Conservation (phyloP, 2,888 invertebrate genomes). For the Melanostoma mellinum region DNA sequence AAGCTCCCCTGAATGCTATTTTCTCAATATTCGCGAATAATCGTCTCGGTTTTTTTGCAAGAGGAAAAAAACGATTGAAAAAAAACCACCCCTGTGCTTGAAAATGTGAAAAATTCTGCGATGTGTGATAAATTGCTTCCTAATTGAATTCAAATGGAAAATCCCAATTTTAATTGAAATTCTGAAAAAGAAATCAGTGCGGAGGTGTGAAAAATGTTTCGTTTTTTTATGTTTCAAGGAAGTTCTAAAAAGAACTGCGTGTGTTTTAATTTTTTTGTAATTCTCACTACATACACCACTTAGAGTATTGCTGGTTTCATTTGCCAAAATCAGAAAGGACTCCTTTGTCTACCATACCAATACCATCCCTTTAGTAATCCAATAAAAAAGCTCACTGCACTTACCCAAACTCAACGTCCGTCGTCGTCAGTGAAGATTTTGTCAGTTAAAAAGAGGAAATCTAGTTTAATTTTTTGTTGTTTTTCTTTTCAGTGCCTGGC, state of each 20-base stretch:
- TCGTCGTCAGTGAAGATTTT: conserved; percentile 5
- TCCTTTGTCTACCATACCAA: conserved; percentile 30
- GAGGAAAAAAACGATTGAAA: conserved; percentile 3
- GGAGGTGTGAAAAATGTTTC: conserved; percentile 17
- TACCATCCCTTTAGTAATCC: conserved; percentile 30
- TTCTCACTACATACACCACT: too few relatives aligned
- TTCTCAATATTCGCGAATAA: neutral
- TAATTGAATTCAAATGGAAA: conserved; percentile 53
- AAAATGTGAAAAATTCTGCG: conserved; percentile 28
- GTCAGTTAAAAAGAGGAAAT: conserved; percentile 27
- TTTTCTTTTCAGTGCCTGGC: conserved; percentile 2
- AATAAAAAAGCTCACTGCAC: conserved; percentile 51
- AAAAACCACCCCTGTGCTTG: conserved; percentile 20
- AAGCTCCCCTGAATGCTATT: conserved; percentile 1
- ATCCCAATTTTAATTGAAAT: conserved; percentile 26
- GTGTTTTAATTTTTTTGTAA: too few relatives aligned
- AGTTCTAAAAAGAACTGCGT: neutral
- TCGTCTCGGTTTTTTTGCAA: neutral
- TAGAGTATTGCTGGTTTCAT: neutral
- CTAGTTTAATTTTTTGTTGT: conserved; percentile 3
- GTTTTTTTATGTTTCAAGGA: neutral
- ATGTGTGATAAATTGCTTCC: conserved; percentile 41
- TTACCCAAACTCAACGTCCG: conserved; percentile 11
- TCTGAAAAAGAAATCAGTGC: neutral
- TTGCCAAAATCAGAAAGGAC: conserved; percentile 12